phyloP scores from a whole-genome alignment of 2,888 invertebrate genomes.

The Antitype chi region DNA sequence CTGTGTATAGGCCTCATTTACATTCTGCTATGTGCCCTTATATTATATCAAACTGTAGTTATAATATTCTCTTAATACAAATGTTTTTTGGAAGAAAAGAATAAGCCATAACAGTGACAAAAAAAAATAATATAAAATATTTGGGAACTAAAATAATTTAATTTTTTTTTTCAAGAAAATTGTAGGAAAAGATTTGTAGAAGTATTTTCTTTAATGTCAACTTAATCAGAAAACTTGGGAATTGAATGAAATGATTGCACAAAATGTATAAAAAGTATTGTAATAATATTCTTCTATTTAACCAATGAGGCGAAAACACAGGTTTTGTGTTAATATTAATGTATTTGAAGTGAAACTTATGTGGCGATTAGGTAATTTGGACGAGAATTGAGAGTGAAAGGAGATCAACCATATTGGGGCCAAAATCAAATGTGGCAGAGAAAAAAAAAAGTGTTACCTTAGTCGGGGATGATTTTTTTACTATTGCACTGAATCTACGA shows the following conservation, averaged over 20 bases:
- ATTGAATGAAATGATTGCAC: slow-evolving; percentile 2
- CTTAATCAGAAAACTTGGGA: neutral
- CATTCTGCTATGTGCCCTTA: neutral
- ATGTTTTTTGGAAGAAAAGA: neutral
- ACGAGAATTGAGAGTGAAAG: neutral
- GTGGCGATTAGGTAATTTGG: neutral
- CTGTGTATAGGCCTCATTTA: neutral
- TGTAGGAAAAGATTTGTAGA: neutral
- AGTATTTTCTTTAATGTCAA: neutral
- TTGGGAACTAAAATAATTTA: neutral
- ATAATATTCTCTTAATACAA: slow-evolving; percentile 9
- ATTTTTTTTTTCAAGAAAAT: slow-evolving; percentile 1
- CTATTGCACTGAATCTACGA: too few species aligned
- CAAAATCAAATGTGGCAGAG: too few species aligned
- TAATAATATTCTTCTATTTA: slow-evolving; percentile 27
- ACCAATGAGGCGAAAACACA: neutral
- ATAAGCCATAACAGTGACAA: slow-evolving; percentile 17
- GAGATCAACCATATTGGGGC: too few species aligned
- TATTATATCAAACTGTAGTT: slow-evolving; percentile 29
- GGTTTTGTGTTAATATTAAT: neutral
- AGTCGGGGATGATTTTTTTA: too few species aligned
- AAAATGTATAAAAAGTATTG: slow-evolving; percentile 11
- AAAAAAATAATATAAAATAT: neutral
- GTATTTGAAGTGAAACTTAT: neutral
- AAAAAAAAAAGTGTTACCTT: too few species aligned